Base-by-base conservation (phyloP, 2,113 vertebrate genomes). In the Plecotus auritus region DNA sequence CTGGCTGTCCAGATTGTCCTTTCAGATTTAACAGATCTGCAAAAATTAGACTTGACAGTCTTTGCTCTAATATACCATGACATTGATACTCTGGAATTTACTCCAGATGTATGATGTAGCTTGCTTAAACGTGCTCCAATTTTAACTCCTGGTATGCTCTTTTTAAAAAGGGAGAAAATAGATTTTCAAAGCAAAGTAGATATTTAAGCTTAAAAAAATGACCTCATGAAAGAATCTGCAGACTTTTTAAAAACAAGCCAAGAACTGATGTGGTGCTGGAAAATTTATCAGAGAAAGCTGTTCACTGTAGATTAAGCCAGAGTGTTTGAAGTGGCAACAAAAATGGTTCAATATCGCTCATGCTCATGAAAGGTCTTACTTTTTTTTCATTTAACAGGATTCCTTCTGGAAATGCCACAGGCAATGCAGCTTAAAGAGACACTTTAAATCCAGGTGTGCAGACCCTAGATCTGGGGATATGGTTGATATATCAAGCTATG, bases 91-190 rank as follows among this genome's bases (percentile, higher is more conserved):
- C 77, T 49, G 85, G 88, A 97, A 97, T 92, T 93, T 94, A 97
- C 86, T 97, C 96, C 98, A 98, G 98, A 98, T 98, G 98, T 96
- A 97, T 93, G 95, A 95, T 97, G 97, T 96, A 97, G 98, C 96
- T 98, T 98, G 91, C 93, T 97, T 97, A 96, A 96, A 56, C 94
- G 32, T 76, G 97, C 82, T 93, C 95, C 91, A 80, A 49, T 97
- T 97, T 95, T 97, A 98, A 97, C 87, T 97, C 96, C 93, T 95
- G 83, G 96, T 94, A 96, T 95, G 86, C 66, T 95, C 95, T 88
- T 97, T 97, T 96, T 95, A 69, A 90, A 97, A 97, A 94, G 73
- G 73, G 61, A 97, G 91, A 93, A 96, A 97, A 97, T 37, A 97
- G 88, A 88, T 94, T 95, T 95, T 93, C 90, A 97, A 95, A 96